A percentile compares a stretch with the other conserved stretches of the same genome.
These are phyloP conservation scores for Eremophila alpestris DNA, from an alignment of 2,797 vertebrate genomes.

Conservation along the genomic window DNA sequence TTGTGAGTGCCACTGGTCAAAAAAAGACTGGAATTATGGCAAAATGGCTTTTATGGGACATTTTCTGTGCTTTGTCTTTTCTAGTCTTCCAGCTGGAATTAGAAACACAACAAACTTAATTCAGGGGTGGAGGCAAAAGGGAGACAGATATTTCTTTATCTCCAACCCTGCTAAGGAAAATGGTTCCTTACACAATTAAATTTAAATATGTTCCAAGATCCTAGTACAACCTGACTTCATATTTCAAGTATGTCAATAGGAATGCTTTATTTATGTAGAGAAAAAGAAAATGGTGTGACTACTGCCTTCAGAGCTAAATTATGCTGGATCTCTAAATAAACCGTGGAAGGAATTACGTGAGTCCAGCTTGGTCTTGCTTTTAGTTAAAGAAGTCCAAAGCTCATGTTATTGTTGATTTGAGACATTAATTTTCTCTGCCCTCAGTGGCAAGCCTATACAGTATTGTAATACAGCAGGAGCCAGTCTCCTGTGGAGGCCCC, in stretches of 20 bases:
- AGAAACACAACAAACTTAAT: not conserved
- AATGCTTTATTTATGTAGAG: not conserved
- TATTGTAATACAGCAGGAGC: not conserved
- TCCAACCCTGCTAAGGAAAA: not conserved
- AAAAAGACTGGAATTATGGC: not conserved
- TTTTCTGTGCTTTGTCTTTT: not conserved
- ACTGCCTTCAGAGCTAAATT: not conserved
- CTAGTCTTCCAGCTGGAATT: not conserved
- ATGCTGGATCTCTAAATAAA: not conserved
- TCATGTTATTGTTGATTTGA: not conserved
- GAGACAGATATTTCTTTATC: not conserved
- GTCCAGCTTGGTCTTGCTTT: not conserved
- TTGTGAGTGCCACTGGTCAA: not conserved
- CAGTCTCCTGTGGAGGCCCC: not conserved
- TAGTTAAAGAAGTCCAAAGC: not conserved
- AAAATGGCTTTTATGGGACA: not conserved
- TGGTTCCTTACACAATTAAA: not conserved
- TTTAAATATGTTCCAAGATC: not conserved
- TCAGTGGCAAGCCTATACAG: not conserved
- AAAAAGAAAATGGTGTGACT: not conserved
- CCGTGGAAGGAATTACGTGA: not conserved
- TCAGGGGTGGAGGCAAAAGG: not conserved
- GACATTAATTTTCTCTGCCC: not conserved
- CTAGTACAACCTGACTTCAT: not conserved
- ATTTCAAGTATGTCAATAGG: not conserved